Evolutionary conservation across 2,888 invertebrate genomes (phyloP), one percentile per base, ranked within the genome.

Genomic region (Pseudococcus viburni): DNA sequence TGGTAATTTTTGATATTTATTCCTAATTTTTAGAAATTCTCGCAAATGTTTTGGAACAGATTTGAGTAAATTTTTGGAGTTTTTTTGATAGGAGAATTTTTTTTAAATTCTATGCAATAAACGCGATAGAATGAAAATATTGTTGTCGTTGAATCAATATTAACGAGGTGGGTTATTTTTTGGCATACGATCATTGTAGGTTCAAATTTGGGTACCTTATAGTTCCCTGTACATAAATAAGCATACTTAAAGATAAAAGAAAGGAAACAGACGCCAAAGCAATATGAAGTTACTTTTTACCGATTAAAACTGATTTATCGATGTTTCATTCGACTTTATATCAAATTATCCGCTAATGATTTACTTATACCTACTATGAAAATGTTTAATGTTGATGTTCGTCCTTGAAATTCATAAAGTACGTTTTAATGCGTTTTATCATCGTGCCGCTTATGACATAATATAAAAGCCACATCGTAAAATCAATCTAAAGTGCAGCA

Each of bases 221-320:
- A 51, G 11, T 51, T 11, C 48, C 11, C 0, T 51, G 15, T 51
- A 51, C 12, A 51, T 51, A 12, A 42, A 15, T 51, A 51, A 51
- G 15, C 12, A n/a, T 55, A 51, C 46, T 11, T 12, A 12, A 55
- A n/a, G 0, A 39, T 73, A 39, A 73, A 73, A 3, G 17, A 39
- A 39, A 5, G 33, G 19, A 73, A 73, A 33, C 15, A 73, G 15
- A 5, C 33, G 17, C 33, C 17, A 17, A 39, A 15, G 26, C 7
- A 7, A 33, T 73, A 33, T 73, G 73, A 12, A 33, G 33, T 73
- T 73, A 39, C 5, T 73, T 39, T 33, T 73, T 17, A 33, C 68
- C 7, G 73, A 73, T 73, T 33, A 73, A 73, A 73, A 73, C 73
- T 73, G 73, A 73, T 73, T 73, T 73, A 73, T 73, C 73, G 73